Conservation (phyloP, 2,888 invertebrate species). For the Podabrus alpinus region DNA sequence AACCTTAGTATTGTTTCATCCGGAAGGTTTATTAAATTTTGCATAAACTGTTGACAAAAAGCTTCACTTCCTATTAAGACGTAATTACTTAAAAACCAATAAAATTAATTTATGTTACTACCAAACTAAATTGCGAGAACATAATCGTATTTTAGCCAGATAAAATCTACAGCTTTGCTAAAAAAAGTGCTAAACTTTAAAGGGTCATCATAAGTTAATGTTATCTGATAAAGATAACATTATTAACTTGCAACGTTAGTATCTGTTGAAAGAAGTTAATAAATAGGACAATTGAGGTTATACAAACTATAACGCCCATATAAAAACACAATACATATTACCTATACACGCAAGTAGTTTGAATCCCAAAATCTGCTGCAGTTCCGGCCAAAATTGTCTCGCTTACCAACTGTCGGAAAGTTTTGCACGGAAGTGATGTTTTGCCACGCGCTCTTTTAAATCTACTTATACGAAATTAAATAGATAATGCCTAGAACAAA, state of each 20-base stretch:
- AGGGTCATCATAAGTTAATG: constrained; percentile 2
- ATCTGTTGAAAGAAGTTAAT: not conserved
- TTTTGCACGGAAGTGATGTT: constrained; percentile 53
- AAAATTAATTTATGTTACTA: not conserved
- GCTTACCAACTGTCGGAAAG: constrained; percentile 50
- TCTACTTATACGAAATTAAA: constrained; percentile 27
- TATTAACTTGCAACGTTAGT: not conserved
- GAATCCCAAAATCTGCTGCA: constrained; percentile 44
- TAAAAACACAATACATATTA: not conserved
- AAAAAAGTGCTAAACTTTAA: constrained; percentile 14
- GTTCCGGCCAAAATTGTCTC: constrained; percentile 47
- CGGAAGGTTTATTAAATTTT: not conserved
- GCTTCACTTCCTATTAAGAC: not conserved
- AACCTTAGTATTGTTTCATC: not conserved
- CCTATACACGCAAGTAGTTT: constrained; percentile 10
- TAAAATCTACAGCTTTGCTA: not conserved
- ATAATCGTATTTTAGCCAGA: not conserved
- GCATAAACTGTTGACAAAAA: not conserved
- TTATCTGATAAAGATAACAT: not conserved
- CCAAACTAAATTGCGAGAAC: not conserved
- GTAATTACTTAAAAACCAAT: not conserved
- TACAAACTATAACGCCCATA: not conserved
- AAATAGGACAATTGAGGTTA: not conserved
- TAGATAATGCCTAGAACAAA: constrained; percentile 16
- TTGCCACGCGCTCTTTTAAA: constrained; percentile 44